Base-by-base conservation (phyloP, 2,113 vertebrate species). In the Clarias macrocephalus region DNA sequence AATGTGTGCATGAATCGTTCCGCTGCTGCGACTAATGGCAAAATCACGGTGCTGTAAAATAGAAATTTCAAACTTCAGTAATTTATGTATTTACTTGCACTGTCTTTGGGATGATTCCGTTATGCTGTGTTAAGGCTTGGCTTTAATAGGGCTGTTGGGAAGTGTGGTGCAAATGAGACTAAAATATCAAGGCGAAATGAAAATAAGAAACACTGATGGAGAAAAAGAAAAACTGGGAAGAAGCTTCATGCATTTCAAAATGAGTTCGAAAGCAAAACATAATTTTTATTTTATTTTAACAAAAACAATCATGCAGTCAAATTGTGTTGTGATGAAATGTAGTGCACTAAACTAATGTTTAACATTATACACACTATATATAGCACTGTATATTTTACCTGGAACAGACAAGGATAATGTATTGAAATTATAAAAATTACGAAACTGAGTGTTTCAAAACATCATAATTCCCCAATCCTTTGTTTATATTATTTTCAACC, bases 41-140 rank as follows among this genome's bases (percentile, higher is more conserved):
- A 79, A 95, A 95, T 92, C 94, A 95, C 92, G 91, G 93, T 93
- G 90, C 93, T 95, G 95, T 95, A 95, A 96, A 96, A 96, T 95
- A 94, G 93, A 95, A 95, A 95, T 95, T 95, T 95, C 92, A 92
- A 92, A 94, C 92, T 93, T 94, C 94, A 95, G 95, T 94, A 95
- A 95, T 96, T 95, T 95, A 94, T 95, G 94, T 92, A 94, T 95
- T 95, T 94, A 95, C 93, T 93, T 91, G 92, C 85, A 89, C 92
- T 68, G 88, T 89, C 62, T 93, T 92, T 91, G 80, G 91, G 91
- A 93, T 91, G 89, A 92, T 93, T 93, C 92, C 90, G 90, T 93
- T 92, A 91, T 88, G 88, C 56, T 88, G 54, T 88, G 89, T 93
- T 94, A 92, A 90, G 54, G 89, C 90, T 91, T 79, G 83, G 86